Base-by-base conservation (phyloP, 1,140 invertebrate species). In the Heliconius hewitsoni region DNA sequence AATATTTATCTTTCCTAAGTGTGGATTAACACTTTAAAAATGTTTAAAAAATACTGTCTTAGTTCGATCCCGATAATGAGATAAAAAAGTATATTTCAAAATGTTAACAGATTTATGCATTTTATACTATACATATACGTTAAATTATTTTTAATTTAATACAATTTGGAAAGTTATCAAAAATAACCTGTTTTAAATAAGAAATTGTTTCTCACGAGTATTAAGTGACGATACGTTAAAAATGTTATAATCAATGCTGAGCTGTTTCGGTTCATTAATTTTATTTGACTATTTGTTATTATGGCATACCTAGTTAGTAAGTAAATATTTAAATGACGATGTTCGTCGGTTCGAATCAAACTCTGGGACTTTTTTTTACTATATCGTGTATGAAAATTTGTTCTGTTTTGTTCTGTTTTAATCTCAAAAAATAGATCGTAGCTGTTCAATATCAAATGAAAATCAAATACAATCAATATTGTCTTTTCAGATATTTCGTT, bases 131-230 rank as follows among this genome's bases (percentile, higher is more conserved):
- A 19, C 16, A 1, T 55, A n/a, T n/a, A 55, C 19, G 8, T 55
- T 55, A n/a, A 19, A 55, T 55, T 55, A 55, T 19, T 55, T 60
- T 60, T 60, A 27, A 23, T 60, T 11, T 27, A 27, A 60, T 60
- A 27, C 57, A 60, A 60, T 60, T 23, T 23, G 23, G 23, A 60
- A n/a, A 9, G n/a, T 11, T 23, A 11, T 60, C 8, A 23, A n/a
- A 23, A n/a, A 13, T 60, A 60, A 55, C 6, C n/a, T 60, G n/a
- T 60, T 23, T 60, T n/a, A 60, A 27, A 60, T 60, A 60, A 60
- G 57, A 60, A 60, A 60, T 60, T 60, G n/a, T 60, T 60, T 60
- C 57, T 60, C 57, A 60, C 57, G 57, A 60, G n/a, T n/a, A 60
- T 60, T 60, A 60, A 60, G n/a, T 23, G 57, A 23, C 9, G 19